Conservation (phyloP, 2,888 invertebrate species). For the Epicampocera succincta region DNA sequence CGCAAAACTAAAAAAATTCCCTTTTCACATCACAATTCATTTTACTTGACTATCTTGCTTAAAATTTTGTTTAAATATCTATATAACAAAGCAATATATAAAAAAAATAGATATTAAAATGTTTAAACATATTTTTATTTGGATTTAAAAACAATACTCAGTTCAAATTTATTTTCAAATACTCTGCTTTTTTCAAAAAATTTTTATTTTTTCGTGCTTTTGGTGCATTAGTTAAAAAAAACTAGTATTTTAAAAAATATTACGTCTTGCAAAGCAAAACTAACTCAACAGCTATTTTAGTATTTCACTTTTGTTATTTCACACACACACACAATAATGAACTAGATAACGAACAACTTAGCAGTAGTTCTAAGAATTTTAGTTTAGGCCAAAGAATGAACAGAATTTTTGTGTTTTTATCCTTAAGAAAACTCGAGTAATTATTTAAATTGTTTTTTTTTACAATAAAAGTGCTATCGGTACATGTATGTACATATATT, state of each 20-base stretch:
- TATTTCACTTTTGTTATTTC: constrained; percentile 28
- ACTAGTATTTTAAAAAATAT: constrained; percentile 14
- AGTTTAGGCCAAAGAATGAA: constrained; percentile 14
- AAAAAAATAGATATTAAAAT: neutral
- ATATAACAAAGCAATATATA: neutral
- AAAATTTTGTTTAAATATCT: neutral
- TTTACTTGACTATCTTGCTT: too few relatives aligned
- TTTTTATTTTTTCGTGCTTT: constrained; percentile 1
- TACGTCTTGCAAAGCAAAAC: constrained; percentile 37
- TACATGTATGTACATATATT: too few relatives aligned
- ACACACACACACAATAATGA: neutral
- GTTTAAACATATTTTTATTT: neutral
- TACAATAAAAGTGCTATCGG: neutral
- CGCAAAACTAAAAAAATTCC: too few relatives aligned
- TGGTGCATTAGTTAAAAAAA: constrained; percentile 8
- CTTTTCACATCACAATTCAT: too few relatives aligned
- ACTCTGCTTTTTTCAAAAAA: constrained; percentile 15
- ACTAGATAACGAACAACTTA: neutral
- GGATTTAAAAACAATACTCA: neutral
- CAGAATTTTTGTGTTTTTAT: constrained; percentile 43
- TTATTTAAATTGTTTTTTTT: constrained; percentile 2
- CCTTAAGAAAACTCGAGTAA: neutral
- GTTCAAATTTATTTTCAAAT: constrained; percentile 13
- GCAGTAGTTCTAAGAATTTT: neutral
- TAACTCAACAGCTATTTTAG: constrained; percentile 31